Percentiles rank a stretch among this genome's conserved stretches.
Evolutionary conservation across 2,888 invertebrate genomes (phyloP).

Genomic region (Cephalotes varians): DNA sequence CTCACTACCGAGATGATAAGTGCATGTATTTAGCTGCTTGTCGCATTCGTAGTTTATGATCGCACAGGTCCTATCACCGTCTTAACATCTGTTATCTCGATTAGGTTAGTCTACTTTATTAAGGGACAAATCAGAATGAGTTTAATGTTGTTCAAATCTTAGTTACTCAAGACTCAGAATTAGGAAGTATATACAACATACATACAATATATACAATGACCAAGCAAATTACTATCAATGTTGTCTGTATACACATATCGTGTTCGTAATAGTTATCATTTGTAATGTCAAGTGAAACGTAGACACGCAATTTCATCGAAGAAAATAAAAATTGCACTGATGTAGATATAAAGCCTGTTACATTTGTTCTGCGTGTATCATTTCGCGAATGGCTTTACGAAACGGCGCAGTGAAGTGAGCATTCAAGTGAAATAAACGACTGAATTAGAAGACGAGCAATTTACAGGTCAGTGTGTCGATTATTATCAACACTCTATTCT

Average conservation of each 20-base stretch:
- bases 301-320: constrained; percentile 30
- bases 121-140: neutral
- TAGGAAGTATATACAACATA: no score
- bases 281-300: neutral
- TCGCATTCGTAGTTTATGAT: neutral
- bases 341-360: no score
- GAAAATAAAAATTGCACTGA: constrained; percentile 69
- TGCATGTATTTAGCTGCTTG: neutral
- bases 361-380: no score
- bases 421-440: no score
- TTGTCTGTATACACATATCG: no score
- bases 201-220: neutral
- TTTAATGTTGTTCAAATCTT: neutral
- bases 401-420: no score
- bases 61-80: no score
- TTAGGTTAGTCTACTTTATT: neutral
- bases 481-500: no score
- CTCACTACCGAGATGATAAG: neutral
- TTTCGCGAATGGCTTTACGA: no score
- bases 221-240: constrained; percentile 23
- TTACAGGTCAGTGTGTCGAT: no score
- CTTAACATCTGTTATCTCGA: neutral
- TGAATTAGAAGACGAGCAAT: no score
- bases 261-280: constrained; percentile 35
- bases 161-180: neutral